A percentile compares a stretch with the other conserved stretches of the same genome.
phyloP scores from a whole-genome alignment of 2,113 vertebrate species.

The Phoxinus phoxinus region DNA sequence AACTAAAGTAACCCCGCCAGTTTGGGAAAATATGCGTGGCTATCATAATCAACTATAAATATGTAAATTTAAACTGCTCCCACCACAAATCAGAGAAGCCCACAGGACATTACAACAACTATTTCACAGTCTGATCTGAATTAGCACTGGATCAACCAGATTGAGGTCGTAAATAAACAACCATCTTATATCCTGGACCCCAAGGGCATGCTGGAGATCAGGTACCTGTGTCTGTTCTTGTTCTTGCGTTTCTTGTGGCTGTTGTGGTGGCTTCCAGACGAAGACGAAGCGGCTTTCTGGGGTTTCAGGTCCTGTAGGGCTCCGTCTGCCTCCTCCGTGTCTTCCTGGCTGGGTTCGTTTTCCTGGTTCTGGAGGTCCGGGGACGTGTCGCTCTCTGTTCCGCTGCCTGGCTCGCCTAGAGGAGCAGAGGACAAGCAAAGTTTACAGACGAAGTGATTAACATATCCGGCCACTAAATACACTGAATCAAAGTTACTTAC shows the following conservation, averaged over 20 bases:
- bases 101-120: neutral
- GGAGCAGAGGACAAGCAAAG: neutral
- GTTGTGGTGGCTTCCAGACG: slow-evolving; percentile 92
- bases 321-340: slow-evolving; percentile 91
- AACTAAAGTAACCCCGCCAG: neutral
- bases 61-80: neutral
- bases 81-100: neutral
- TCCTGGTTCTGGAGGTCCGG: slow-evolving; percentile 99
- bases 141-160: neutral
- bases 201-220: neutral
- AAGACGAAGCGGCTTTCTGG: slow-evolving; percentile 94
- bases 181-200: neutral
- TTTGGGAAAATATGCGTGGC: neutral
- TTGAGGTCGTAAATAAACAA: neutral
- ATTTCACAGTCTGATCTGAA: neutral
- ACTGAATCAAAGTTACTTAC: neutral
- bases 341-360: slow-evolving; percentile 95
- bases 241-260: slow-evolving; percentile 99
- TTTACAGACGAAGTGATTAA: neutral
- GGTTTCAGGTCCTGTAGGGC: slow-evolving; percentile 93
- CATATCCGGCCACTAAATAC: neutral
- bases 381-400: slow-evolving; percentile 95
- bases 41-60: neutral
- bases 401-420: slow-evolving; percentile 93
- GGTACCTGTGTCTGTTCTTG: slow-evolving; percentile 99